A percentile compares a stretch with the other conserved stretches of the same genome.
phyloP scores from a whole-genome alignment of 2,113 vertebrate species.

The Ochotona princeps region DNA sequence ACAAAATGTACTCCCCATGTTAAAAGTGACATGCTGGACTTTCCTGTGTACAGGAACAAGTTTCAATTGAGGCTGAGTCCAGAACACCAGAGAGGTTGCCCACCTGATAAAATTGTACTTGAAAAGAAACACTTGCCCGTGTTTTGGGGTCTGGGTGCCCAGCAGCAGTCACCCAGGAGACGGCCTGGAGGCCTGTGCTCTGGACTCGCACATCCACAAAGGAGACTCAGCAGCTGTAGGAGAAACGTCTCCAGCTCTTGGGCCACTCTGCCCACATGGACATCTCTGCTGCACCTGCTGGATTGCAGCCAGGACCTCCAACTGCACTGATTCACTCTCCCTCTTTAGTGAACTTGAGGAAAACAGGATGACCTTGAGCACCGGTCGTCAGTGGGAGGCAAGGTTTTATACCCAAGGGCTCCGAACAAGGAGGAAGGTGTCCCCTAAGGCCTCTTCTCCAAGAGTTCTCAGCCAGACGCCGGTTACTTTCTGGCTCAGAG shows the following conservation, averaged over 20 bases:
- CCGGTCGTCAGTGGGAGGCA: too few species aligned
- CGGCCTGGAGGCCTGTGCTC: rapidly evolving
- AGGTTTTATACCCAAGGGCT: too few species aligned
- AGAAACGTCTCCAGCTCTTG: not conserved
- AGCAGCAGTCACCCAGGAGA: not conserved
- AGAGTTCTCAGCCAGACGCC: not conserved
- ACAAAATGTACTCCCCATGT: not conserved
- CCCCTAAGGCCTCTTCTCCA: too few species aligned
- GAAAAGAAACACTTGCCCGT: not conserved
- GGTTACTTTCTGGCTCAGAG: not conserved
- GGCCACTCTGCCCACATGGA: rapidly evolving
- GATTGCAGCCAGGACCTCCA: not conserved
- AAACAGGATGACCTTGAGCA: too few species aligned
- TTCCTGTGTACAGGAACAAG: not conserved
- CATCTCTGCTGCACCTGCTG: not conserved
- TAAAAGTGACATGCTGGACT: not conserved
- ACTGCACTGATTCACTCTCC: not conserved
- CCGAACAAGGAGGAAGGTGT: too few species aligned
- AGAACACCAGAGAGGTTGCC: not conserved
- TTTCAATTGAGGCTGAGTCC: not conserved
- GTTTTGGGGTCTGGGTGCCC: rapidly evolving
- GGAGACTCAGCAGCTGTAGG: rapidly evolving
- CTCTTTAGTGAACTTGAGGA: not conserved
- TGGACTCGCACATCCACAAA: too few species aligned
- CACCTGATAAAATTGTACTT: not conserved